These are phyloP conservation scores for Ridgeia piscesae DNA, from an alignment of 1,140 invertebrate species.

Conservation along the genomic window DNA sequence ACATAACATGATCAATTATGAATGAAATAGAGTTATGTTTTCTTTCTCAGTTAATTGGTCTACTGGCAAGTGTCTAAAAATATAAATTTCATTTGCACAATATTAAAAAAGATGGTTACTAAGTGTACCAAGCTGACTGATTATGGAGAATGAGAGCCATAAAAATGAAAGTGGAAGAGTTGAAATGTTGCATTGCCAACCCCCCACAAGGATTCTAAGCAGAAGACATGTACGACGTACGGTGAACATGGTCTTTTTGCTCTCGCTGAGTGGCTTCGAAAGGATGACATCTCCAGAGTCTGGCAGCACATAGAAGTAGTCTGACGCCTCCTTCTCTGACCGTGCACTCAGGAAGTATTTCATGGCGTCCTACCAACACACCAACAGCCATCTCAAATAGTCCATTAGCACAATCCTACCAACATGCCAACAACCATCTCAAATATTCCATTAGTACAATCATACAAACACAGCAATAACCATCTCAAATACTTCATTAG, in stretches of 20 bases:
- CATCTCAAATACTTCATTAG: too few species aligned
- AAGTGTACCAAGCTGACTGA: too few species aligned
- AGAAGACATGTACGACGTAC: background rate
- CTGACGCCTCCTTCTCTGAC: background rate
- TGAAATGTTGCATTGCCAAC: too few species aligned
- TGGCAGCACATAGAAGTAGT: constrained; percentile 14
- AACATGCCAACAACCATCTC: background rate
- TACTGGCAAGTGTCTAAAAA: background rate
- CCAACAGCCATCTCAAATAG: background rate
- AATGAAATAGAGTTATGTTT: background rate
- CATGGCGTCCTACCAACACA: background rate
- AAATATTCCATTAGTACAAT: too few species aligned
- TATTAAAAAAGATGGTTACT: too few species aligned
- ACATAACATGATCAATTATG: background rate
- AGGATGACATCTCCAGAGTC: constrained; percentile 20
- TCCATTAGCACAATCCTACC: background rate
- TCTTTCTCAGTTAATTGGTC: background rate
- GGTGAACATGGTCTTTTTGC: constrained; percentile 7
- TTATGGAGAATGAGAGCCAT: too few species aligned
- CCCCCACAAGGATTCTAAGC: too few species aligned
- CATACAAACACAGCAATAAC: too few species aligned
- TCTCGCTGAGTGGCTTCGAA: constrained; percentile 19
- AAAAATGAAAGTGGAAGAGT: too few species aligned
- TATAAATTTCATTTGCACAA: too few species aligned
- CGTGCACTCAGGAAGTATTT: background rate